Percentiles rank a stretch among this genome's conserved stretches.
Conservation (phyloP, 1,140 invertebrate species). For the Radopholus similis region DNA sequence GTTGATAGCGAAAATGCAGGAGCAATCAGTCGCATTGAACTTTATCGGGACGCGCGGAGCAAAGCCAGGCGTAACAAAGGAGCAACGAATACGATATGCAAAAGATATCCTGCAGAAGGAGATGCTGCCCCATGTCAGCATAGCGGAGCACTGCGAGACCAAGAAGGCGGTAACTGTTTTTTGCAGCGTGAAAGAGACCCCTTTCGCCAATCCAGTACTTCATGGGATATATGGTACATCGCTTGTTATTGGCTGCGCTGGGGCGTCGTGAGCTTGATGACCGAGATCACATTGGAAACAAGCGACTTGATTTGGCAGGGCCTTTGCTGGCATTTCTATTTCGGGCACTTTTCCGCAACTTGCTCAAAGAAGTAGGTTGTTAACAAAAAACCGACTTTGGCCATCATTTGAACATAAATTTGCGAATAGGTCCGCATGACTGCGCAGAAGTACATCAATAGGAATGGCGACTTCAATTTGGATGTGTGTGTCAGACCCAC, state of each 20-base stretch:
- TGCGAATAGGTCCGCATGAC: slow-evolving; percentile 82
- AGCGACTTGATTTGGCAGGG: slow-evolving; percentile 90
- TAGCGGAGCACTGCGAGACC: slow-evolving; percentile 97
- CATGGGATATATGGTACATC: slow-evolving; percentile 91
- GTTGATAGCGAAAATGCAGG: slow-evolving; percentile 60
- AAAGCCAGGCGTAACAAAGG: slow-evolving; percentile 91
- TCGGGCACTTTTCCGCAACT: slow-evolving; percentile 83
- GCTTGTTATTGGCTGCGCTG: slow-evolving; percentile 84
- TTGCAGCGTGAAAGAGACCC: neutral
- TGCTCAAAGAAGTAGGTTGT: slow-evolving; percentile 74
- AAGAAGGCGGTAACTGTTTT: slow-evolving; percentile 76
- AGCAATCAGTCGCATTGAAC: slow-evolving; percentile 94
- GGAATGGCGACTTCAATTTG: slow-evolving; percentile 94
- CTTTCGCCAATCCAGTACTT: slow-evolving; percentile 47
- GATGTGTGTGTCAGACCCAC: slow-evolving; percentile 94
- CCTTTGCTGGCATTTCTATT: slow-evolving; percentile 91
- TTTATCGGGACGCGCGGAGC: slow-evolving; percentile 95
- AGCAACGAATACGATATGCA: slow-evolving; percentile 97
- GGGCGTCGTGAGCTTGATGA: slow-evolving; percentile 92
- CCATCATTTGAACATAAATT: slow-evolving; percentile 61
- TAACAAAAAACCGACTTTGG: neutral
- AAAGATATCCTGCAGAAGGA: slow-evolving; percentile 98
- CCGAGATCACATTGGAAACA: slow-evolving; percentile 98
- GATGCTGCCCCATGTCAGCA: slow-evolving; percentile 97
- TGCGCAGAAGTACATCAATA: slow-evolving; percentile 96